Evolutionary conservation across 2,797 vertebrate genomes (phyloP).

Genomic region (Sparus aurata): DNA sequence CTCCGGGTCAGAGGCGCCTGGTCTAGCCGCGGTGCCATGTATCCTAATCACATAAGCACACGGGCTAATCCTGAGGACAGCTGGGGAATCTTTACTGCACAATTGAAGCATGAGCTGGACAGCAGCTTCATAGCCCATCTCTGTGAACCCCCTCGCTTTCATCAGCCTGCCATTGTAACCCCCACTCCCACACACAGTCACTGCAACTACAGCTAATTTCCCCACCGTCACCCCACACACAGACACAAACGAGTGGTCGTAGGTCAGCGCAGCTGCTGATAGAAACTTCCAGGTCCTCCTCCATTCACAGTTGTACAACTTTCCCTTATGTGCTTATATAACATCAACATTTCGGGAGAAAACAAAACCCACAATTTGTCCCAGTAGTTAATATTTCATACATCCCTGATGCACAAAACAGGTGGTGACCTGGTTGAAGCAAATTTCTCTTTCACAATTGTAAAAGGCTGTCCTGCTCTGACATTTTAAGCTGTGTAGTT

Average conservation of each 20-base stretch:
- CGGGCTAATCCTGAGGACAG: constrained; percentile 87
- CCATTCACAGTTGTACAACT: constrained; percentile 57
- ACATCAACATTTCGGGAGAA: constrained; percentile 71
- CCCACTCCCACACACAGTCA: constrained; percentile 38
- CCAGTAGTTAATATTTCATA: constrained; percentile 77
- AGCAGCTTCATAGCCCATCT: constrained; percentile 73
- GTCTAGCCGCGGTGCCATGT: constrained; percentile 84
- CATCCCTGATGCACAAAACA: constrained; percentile 75
- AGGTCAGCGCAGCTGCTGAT: constrained; percentile 77
- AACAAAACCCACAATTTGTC: constrained; percentile 70
- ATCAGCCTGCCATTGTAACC: constrained; percentile 70
- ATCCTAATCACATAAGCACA: constrained; percentile 89
- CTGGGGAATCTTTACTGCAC: constrained; percentile 87
- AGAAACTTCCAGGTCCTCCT: constrained; percentile 76
- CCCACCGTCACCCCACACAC: constrained; percentile 48
- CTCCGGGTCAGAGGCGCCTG: constrained; percentile 84
- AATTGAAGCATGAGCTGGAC: constrained; percentile 83
- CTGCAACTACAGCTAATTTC: constrained; percentile 55
- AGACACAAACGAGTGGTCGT: constrained; percentile 51
- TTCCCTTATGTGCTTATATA: constrained; percentile 74
- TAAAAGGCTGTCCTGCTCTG: constrained; percentile 52
- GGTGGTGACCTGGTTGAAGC: constrained; percentile 71
- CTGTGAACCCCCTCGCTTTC: constrained; percentile 74
- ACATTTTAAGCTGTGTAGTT: constrained; percentile 66
- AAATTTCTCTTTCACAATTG: constrained; percentile 56